phyloP scores from a whole-genome alignment of 2,113 vertebrate species.

The Axis porcinus region DNA sequence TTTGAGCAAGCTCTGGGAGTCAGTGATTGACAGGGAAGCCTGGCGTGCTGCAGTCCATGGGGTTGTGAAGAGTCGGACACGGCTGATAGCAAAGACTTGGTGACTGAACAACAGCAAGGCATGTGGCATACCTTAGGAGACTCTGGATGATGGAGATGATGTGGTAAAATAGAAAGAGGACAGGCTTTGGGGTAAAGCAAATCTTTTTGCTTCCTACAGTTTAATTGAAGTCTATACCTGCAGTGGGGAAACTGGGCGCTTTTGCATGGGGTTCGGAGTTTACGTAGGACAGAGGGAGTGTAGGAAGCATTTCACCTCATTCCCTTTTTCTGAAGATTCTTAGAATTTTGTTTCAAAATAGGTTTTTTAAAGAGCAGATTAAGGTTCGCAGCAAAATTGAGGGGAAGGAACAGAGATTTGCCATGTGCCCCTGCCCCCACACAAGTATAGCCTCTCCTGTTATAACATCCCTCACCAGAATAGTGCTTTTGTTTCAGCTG shows the following conservation, averaged over 20 bases:
- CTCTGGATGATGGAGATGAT: background rate
- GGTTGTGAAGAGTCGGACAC: rapidly evolving
- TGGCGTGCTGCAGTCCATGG: rapidly evolving
- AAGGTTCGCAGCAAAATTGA: background rate
- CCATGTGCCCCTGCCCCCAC: rapidly evolving
- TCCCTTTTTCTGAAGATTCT: background rate
- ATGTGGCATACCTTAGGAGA: background rate
- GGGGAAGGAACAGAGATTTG: background rate
- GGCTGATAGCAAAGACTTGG: background rate
- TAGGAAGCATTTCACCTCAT: background rate
- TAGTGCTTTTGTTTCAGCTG: background rate
- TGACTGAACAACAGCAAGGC: background rate
- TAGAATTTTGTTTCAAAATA: background rate
- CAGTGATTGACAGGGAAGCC: background rate
- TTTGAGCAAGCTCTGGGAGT: background rate
- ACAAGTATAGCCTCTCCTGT: background rate
- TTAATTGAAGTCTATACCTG: background rate
- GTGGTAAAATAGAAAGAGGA: background rate
- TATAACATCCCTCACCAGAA: background rate
- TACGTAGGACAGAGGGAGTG: background rate
- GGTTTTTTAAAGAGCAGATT: background rate
- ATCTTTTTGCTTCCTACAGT: background rate
- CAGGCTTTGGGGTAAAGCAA: background rate
- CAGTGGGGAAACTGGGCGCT: too few species aligned
- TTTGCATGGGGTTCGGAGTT: background rate